These are phyloP conservation scores for Metridium senile DNA, from an alignment of 92 coral and sea anemone species.

Conservation along the genomic window DNA sequence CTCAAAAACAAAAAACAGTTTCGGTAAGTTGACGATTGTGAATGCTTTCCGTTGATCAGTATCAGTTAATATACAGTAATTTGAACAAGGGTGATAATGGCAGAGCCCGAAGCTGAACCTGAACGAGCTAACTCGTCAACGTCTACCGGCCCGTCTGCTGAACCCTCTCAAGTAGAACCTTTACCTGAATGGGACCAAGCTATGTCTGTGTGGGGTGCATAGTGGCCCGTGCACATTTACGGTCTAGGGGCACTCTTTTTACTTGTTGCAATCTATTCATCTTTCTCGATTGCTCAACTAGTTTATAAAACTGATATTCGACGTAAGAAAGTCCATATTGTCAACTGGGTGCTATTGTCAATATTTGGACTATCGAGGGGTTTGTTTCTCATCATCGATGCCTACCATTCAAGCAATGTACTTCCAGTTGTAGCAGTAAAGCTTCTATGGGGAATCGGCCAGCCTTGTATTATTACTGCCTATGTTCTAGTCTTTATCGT, in stretches of 20 bases:
- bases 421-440: slow-evolving; percentile 49
- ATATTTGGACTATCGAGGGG: slow-evolving; percentile 51
- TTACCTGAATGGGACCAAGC: slow-evolving; percentile 76
- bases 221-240: slow-evolving; percentile 69
- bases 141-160: neutral
- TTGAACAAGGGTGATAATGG: slow-evolving; percentile 3
- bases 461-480: slow-evolving; percentile 75
- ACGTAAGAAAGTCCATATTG: slow-evolving; percentile 57
- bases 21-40: no score
- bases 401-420: slow-evolving; percentile 56
- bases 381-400: slow-evolving; percentile 57
- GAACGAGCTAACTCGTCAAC: neutral
- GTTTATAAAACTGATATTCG: slow-evolving; percentile 8
- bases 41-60: no score
- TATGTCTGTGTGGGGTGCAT: slow-evolving; percentile 54
- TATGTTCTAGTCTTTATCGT: slow-evolving; percentile 71
- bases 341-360: slow-evolving; percentile 50
- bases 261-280: slow-evolving; percentile 16
- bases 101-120: slow-evolving; percentile 21
- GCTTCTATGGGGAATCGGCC: slow-evolving; percentile 74
- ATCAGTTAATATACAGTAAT: no score
- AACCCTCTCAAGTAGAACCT: slow-evolving; percentile 44
- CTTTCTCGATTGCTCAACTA: slow-evolving; percentile 19
- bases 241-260: slow-evolving; percentile 56
- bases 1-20: no score